These are phyloP conservation scores for Xylota segnis DNA, from an alignment of 2,888 invertebrate species.

Conservation along the genomic window DNA sequence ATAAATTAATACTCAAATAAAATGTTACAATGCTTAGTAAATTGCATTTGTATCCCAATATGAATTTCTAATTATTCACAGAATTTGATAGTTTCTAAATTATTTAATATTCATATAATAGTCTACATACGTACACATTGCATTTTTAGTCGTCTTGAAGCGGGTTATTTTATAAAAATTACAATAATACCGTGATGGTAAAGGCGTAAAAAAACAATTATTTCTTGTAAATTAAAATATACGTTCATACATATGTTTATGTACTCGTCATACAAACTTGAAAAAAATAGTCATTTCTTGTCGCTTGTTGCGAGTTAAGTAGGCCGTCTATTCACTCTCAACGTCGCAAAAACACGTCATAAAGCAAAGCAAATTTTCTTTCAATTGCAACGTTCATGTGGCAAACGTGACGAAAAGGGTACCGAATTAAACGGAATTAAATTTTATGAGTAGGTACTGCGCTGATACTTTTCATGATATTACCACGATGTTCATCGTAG, in stretches of 20 bases:
- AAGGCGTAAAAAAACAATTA: too few relatives aligned
- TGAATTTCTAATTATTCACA: too few relatives aligned
- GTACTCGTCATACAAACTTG: not conserved
- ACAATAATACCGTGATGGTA: too few relatives aligned
- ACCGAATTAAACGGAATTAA: constrained; percentile 12
- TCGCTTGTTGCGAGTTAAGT: not conserved
- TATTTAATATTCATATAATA: too few relatives aligned
- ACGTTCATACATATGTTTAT: not conserved
- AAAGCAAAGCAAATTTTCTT: constrained; percentile 18
- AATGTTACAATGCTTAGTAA: too few relatives aligned
- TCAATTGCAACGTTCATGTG: not conserved
- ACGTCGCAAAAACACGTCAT: not conserved
- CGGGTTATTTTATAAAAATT: too few relatives aligned
- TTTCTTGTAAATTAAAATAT: not conserved
- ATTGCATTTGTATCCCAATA: too few relatives aligned
- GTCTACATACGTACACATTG: too few relatives aligned
- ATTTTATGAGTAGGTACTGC: constrained; percentile 2
- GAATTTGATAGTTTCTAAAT: too few relatives aligned
- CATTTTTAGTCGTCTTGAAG: too few relatives aligned
- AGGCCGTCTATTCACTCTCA: not conserved
- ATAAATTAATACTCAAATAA: too few relatives aligned
- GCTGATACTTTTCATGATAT: not conserved
- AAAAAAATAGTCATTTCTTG: not conserved
- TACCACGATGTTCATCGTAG: not conserved
- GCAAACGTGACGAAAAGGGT: not conserved